Evolutionary conservation across 2,797 vertebrate species (phyloP), one percentile per base, ranked within the genome.

Genomic region (Intellagama lesueurii): DNA sequence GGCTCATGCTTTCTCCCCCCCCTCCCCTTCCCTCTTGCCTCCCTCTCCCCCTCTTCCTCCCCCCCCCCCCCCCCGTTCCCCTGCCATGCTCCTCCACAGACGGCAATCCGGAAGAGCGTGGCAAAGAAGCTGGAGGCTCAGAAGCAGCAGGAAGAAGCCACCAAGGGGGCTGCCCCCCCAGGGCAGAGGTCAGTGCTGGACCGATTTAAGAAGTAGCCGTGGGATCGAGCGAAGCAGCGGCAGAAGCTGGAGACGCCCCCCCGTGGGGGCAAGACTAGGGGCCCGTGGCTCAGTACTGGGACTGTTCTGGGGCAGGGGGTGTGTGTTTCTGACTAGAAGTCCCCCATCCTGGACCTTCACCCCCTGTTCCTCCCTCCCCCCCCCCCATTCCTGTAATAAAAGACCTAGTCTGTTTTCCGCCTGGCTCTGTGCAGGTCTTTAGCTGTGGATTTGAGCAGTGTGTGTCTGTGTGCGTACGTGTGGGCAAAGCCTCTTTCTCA

Each of bases 131-230:
- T 3, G 4, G 7, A 6, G 4, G 35, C 40, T 32, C 64, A 28
- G 35, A 12, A 96, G 89, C 91, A 92, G 75, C 82, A 89, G 93
- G 94, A 93, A 86, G 91, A 92, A 1, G 32, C 91, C 77, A 4
- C 78, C 6, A 28, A 93, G 35, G 93, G 81, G 68, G 84, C n/a
- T 17, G 9, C 0, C 4, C 3, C 5, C 6, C n/a, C 49, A 0
- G 66, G 26, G 0, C 26, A 1, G 9, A 52, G 76, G 8, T 80
- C 90, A 0, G 90, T 81, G 1, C 16, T 91, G 76, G 90, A 89
- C 3, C 90, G 90, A 8, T 91, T 91, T 85, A 70, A 30, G 88
- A 91, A 87, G 17, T 84, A 91, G 76, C n/a, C 0, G 11, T 32
- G 11, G 69, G 69, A 69, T 24, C 24, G 70, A 5, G 30, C 30